Percentiles rank a stretch among this genome's conserved stretches.
phyloP scores from a whole-genome alignment of 2,797 vertebrate species.

The Cynopterus sphinx region DNA sequence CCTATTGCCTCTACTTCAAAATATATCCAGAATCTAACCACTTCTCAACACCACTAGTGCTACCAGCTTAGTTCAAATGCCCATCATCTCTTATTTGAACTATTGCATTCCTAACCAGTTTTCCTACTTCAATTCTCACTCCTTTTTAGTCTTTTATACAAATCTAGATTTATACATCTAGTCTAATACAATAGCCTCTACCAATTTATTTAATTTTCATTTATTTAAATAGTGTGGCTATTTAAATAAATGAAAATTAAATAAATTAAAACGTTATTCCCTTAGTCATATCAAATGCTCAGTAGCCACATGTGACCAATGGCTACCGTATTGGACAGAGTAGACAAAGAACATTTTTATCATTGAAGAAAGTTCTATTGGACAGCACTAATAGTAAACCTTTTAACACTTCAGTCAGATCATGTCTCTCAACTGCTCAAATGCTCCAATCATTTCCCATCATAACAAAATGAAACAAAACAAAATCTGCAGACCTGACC shows the following conservation, averaged over 20 bases:
- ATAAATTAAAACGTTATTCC: not conserved
- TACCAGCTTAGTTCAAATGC: not conserved
- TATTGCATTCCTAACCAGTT: not conserved
- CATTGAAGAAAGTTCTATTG: not conserved
- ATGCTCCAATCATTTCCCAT: not conserved
- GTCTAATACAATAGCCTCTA: not conserved
- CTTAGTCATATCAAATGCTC: not conserved
- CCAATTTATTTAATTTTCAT: no score
- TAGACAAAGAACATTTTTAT: not conserved
- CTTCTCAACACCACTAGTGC: not conserved
- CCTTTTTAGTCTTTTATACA: not conserved
- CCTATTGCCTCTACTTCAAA: not conserved
- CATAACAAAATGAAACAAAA: not conserved
- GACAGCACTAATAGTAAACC: not conserved
- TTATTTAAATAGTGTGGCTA: no score
- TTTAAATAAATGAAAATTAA: constrained; percentile 4
- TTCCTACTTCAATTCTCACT: not conserved
- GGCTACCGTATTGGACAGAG: not conserved
- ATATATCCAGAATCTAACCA: not conserved
- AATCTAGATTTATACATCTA: not conserved
- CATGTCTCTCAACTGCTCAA: not conserved
- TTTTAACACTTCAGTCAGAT: not conserved
- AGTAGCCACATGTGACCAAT: not conserved
- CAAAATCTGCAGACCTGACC: not conserved
- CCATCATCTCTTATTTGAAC: not conserved